These are phyloP conservation scores for Oryzaephilus surinamensis DNA, from an alignment of 1,140 invertebrate genomes.

Conservation along the genomic window DNA sequence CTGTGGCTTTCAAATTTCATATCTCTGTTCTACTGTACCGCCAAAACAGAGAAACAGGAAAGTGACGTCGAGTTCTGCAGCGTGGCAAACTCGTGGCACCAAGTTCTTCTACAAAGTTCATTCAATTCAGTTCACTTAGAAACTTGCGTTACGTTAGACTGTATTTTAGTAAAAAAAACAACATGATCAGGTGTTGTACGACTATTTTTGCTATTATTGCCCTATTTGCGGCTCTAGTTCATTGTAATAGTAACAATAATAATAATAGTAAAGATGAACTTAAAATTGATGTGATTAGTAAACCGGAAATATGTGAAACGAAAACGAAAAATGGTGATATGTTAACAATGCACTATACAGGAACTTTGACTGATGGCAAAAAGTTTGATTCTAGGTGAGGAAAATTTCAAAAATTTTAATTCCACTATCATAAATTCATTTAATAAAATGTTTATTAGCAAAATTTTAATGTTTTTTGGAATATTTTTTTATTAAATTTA, in stretches of 20 bases:
- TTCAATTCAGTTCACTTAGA: background rate
- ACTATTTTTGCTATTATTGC: conserved; percentile 7
- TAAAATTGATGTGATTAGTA: conserved; percentile 69
- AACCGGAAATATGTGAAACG: conserved; percentile 67
- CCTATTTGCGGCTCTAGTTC: background rate
- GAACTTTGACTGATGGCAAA: conserved; percentile 74
- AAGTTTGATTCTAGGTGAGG: conserved; percentile 92
- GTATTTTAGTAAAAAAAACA: conserved; percentile 15
- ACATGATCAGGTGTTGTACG: conserved; percentile 1
- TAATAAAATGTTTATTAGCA: too few species aligned
- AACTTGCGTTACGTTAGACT: conserved; percentile 22
- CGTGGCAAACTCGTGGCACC: conserved; percentile 18
- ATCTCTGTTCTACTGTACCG: conserved; percentile 1
- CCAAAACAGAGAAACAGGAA: conserved; percentile 9
- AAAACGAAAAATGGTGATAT: conserved; percentile 80
- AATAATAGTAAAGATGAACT: conserved; percentile 42
- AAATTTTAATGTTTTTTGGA: too few species aligned
- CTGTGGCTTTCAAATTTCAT: conserved; percentile 24
- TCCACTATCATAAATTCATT: too few species aligned
- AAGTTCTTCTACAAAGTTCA: conserved; percentile 9
- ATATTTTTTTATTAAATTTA: too few species aligned
- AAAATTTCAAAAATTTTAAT: too few species aligned
- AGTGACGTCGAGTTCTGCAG: conserved; percentile 13
- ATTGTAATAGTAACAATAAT: conserved; percentile 4
- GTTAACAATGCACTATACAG: conserved; percentile 90